Evolutionary conservation across 2,888 invertebrate species (phyloP), one percentile per base, ranked within the genome.

Genomic region (Scelioninae gen. 1): DNA sequence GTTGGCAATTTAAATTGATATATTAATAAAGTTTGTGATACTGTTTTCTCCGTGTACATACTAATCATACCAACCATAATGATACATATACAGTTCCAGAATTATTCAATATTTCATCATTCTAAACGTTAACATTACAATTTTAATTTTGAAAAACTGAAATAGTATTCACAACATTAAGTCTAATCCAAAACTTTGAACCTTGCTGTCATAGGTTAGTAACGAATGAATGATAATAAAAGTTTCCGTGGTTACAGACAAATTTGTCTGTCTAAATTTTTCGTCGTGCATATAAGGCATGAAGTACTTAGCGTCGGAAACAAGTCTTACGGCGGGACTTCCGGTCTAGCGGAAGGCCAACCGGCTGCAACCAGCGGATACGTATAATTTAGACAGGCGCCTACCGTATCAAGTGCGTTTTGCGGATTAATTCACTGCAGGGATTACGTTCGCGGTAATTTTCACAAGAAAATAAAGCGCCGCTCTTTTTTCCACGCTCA

Each of bases 401-500:
- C 34, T 51, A 65, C 49, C 76, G 72, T 82, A 77, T 77, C 82
- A 77, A 82, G 66, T 72, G 77, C 68, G 62, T 74, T 76, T 77
- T 32, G 77, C 72, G 74, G 63, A 82, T 82, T 82, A 82, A 82
- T 74, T 82, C 63, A 43, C 55, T 13, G 53, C 38, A 72, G 62
- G 66, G 68, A 72, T 72, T 65, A 65, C 32, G 40, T 55, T 34
- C 55, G 69, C 56, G 40, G 62, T 65, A 58, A 65, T 80, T 65
- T 65, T 47, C 31, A 43, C 58, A 43, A 68, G 65, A 71, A 71
- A 63, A 78, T 63, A 81, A 65, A 69, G 45, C 56, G 63, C 60
- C 32, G 45, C 51, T 43, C 15, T 74, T 63, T 63, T 69, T 69
- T 55, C 9, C 51, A 34, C 43, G 32, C 13, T 69, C 49, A 43